Evolutionary conservation across 2,888 invertebrate species (phyloP), one percentile per base, ranked within the genome.

Genomic region (Acleris emargana): DNA sequence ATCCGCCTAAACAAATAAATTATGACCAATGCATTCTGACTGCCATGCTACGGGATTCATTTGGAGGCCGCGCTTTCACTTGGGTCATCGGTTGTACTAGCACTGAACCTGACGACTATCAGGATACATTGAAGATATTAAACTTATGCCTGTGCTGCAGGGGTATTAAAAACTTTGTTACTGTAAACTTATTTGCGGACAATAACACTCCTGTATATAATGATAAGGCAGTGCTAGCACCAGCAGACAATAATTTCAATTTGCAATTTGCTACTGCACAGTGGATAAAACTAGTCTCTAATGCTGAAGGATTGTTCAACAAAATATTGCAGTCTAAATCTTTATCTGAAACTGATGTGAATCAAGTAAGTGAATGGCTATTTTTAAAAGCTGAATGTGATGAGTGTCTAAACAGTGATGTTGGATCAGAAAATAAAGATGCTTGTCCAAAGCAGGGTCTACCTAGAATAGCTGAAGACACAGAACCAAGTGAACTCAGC

Each of bases 361-460:
- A 96, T 76, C 96, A 96, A 86, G 90, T 93, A 7, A 93, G 96
- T 78, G 96, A 96, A 73, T 97, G 97, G 97, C 88, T 97, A 18
- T 96, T 96, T 76, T 88, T 97, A 68, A 97, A 97, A 79, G 97
- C 97, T 73, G 97, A 97, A 84, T 97, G 97, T 84, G 97, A 97
- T 83, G 97, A 97, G 79, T 97, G 97, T 80, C 93, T 96, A 54
- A 94, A 94, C 69, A 91, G 86, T 69, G 95, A 95, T 75, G 89
- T 91, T 50, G 84, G 76, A 74, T 86, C 79, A 71, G 93, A 89
- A 72, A 91, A 90, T 69, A 90, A 89, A 75, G 91, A 91, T 73
- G 78, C 77, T 57, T 81, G 76, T 58, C 82, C 84, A 67, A 93
- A 93, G 71, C 91, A 92, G 70, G 91, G 89, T 3, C 78, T 92